phyloP scores from a whole-genome alignment of 2,888 invertebrate species.

The Rhaphigaster nebulosa region DNA sequence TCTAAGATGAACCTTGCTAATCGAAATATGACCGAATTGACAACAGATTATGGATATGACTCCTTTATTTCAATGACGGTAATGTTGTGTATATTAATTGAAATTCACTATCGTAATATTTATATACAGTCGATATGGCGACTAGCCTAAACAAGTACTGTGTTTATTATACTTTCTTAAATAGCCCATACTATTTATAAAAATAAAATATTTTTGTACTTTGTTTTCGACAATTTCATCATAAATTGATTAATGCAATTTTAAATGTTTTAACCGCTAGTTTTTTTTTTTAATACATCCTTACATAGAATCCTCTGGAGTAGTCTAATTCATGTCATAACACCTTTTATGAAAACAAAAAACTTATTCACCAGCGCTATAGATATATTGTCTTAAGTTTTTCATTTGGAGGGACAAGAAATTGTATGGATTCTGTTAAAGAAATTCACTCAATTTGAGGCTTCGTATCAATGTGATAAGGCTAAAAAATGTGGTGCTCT shows the following conservation, averaged over 20 bases:
- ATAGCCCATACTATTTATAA: neutral
- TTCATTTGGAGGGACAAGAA: too few species aligned
- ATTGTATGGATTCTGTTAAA: too few species aligned
- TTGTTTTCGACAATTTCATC: neutral
- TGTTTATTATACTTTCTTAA: neutral
- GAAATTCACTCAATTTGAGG: too few species aligned
- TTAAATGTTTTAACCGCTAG: neutral
- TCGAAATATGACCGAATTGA: neutral
- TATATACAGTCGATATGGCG: neutral
- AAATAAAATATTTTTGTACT: neutral
- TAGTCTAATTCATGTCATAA: too few species aligned
- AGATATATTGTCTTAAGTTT: too few species aligned
- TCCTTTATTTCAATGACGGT: neutral
- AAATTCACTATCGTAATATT: neutral
- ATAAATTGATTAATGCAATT: neutral
- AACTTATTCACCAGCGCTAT: too few species aligned
- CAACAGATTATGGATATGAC: neutral
- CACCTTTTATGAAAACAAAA: too few species aligned
- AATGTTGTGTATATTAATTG: neutral
- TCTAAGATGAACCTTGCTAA: neutral
- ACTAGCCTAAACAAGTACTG: neutral
- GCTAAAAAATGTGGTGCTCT: too few species aligned
- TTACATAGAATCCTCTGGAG: neutral
- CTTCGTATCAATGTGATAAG: too few species aligned
- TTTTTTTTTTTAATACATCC: neutral